Percentiles rank a stretch among this genome's conserved stretches.
These are phyloP conservation scores for Anoplolepis gracilipes DNA, from an alignment of 1,140 invertebrate genomes.

Conservation along the genomic window DNA sequence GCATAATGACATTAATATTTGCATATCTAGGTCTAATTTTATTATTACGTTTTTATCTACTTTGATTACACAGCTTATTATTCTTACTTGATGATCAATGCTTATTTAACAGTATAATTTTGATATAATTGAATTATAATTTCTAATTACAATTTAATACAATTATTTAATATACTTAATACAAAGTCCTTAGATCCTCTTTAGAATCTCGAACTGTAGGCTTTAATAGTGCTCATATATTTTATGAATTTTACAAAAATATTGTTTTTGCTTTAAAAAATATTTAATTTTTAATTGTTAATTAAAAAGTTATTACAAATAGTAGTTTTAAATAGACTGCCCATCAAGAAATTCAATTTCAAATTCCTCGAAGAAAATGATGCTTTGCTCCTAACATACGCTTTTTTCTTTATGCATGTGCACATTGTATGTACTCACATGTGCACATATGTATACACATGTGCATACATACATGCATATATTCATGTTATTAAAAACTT, in stretches of 20 bases:
- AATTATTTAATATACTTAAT: no score
- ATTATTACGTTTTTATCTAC: neutral
- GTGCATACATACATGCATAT: neutral
- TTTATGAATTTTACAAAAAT: neutral
- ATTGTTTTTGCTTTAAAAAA: neutral
- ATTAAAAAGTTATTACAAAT: neutral
- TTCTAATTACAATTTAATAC: slow-evolving; percentile 13
- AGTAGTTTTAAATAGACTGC: slow-evolving; percentile 4
- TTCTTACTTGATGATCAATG: neutral
- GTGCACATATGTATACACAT: neutral
- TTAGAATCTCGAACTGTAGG: neutral
- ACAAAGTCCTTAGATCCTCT: neutral
- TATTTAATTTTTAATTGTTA: neutral
- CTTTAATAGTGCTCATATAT: neutral
- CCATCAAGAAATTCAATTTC: slow-evolving; percentile 17
- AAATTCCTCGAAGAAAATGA: slow-evolving; percentile 43
- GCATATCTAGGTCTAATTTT: neutral
- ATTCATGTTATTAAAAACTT: slow-evolving; percentile 12
- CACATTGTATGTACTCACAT: neutral
- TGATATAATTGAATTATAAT: neutral
- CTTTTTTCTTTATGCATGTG: slow-evolving; percentile 31
- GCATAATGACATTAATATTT: neutral
- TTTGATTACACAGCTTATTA: neutral
- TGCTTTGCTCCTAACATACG: slow-evolving; percentile 22
- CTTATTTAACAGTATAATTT: neutral